phyloP scores from a whole-genome alignment of 2,113 vertebrate genomes.

The Hippocampus zosterae region DNA sequence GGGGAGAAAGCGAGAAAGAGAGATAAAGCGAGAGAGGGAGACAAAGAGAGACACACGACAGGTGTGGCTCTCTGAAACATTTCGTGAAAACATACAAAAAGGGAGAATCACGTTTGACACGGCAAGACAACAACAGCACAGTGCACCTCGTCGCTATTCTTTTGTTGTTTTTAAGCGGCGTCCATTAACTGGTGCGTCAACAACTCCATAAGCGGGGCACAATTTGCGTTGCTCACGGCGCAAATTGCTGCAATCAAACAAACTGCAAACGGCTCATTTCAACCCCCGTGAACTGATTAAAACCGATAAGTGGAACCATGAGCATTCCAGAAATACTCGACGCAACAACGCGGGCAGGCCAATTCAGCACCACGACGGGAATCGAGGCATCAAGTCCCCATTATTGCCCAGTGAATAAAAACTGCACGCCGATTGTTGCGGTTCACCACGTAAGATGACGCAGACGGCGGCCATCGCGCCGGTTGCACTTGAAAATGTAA shows the following conservation, averaged over 20 bases:
- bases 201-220: conserved; percentile 17
- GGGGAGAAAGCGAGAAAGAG: background rate
- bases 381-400: conserved; percentile 27
- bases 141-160: conserved; percentile 9
- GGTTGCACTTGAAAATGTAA: background rate
- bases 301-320: conserved; percentile 39
- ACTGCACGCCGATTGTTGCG: conserved; percentile 1
- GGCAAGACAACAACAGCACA: conserved; percentile 22
- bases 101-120: conserved; percentile 52
- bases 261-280: conserved; percentile 52
- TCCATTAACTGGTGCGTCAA: background rate
- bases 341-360: conserved; percentile 44
- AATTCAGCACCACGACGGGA: conserved; percentile 38
- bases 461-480: background rate
- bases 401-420: background rate
- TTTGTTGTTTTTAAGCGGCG: background rate
- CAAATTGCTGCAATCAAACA: conserved; percentile 60
- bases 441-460: conserved; percentile 2
- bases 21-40: background rate
- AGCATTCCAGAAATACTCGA: conserved; percentile 47
- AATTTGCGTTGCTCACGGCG: conserved; percentile 46
- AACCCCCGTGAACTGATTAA: conserved; percentile 45
- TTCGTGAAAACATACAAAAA: conserved; percentile 42
- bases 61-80: conserved; percentile 58
- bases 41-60: conserved; percentile 43